Evolutionary conservation across 2,113 vertebrate genomes (phyloP).

Genomic region (Micromys minutus): DNA sequence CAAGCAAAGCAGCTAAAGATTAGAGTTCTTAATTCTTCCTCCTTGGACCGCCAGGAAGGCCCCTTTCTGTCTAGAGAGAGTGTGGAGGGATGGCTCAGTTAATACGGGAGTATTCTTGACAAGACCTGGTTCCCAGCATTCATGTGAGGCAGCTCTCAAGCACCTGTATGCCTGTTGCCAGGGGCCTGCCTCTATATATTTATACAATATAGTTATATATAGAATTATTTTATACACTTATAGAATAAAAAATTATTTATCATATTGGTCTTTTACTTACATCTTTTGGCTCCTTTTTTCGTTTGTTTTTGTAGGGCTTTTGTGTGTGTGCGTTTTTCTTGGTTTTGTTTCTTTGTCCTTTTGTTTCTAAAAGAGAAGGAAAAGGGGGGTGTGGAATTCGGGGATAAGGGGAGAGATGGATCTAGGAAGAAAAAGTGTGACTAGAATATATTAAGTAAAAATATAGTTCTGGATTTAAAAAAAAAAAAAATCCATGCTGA

Average conservation of each 20-base stretch:
- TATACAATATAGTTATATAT: too few relatives aligned
- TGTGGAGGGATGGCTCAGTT: neutral
- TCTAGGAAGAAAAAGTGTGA: neutral
- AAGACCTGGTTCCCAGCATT: neutral
- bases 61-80: neutral
- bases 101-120: neutral
- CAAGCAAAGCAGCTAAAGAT: neutral
- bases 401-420: neutral
- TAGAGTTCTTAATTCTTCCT: neutral
- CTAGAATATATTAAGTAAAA: neutral
- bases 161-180: neutral
- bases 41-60: too few relatives aligned
- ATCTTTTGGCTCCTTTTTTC: neutral
- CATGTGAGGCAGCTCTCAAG: too few relatives aligned
- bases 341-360: neutral
- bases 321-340: neutral
- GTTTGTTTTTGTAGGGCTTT: neutral
- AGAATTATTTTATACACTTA: too few relatives aligned
- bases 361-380: neutral
- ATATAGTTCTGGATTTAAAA: neutral
- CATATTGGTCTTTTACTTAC: neutral
- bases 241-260: too few relatives aligned
- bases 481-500: too few relatives aligned
- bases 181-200: too few relatives aligned
- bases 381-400: neutral